Evolutionary conservation across 30 jellyfish, hydroid and myxozoan genomes (phyloP).

Genomic region (Aurelia coerulea): DNA sequence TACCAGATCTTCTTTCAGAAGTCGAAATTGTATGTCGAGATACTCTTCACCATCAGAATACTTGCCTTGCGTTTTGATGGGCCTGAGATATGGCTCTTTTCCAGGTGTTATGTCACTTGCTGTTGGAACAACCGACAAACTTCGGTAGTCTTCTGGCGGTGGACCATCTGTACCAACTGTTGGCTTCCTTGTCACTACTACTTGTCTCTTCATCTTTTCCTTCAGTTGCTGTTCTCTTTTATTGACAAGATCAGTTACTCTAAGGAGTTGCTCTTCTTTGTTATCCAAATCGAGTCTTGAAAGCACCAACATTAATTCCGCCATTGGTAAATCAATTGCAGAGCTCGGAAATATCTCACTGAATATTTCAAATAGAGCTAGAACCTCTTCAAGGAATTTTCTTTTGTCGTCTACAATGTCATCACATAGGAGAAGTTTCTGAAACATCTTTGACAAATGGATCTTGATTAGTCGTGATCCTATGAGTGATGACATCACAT

Average conservation of each 20-base stretch:
- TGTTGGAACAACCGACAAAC: constrained; percentile 57
- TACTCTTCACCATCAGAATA: constrained; percentile 55
- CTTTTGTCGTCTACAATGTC: neutral
- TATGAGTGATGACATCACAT: constrained; percentile 4
- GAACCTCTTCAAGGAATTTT: neutral
- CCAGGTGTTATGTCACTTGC: constrained; percentile 26
- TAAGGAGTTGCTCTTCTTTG: constrained; percentile 10
- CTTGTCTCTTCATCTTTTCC: too few species aligned
- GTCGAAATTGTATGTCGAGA: constrained; percentile 69
- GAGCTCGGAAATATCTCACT: constrained; percentile 26
- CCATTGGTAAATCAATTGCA: constrained; percentile 27
- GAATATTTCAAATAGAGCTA: constrained; percentile 17
- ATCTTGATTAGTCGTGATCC: constrained; percentile 12
- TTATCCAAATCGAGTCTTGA: neutral
- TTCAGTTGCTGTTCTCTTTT: neutral
- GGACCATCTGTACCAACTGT: neutral
- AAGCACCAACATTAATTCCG: neutral
- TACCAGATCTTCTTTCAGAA: constrained; percentile 66
- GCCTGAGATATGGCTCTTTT: constrained; percentile 51
- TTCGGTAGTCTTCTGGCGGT: constrained; percentile 74
- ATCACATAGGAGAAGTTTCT: neutral
- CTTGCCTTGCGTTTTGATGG: constrained; percentile 65
- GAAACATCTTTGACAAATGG: neutral
- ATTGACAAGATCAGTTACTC: neutral
- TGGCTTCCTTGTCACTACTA: neutral